Conservation (phyloP, 2,888 invertebrate species). For the Folsomia manolachei region DNA sequence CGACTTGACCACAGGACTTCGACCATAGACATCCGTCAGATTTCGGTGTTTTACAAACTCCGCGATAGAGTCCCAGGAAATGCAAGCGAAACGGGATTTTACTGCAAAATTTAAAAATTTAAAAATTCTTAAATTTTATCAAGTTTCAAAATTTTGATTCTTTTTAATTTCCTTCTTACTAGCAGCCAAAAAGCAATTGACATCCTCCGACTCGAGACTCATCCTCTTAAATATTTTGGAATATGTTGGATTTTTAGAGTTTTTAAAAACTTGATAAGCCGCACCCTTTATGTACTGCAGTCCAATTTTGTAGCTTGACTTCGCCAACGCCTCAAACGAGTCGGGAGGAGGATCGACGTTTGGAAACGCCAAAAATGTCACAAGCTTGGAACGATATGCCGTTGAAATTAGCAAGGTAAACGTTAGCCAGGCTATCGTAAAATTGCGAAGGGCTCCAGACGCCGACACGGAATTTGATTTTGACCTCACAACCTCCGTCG, state of each 20-base stretch:
- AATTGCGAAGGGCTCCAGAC: conserved; percentile 14
- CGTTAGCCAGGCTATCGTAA: conserved; percentile 33
- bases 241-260: conserved; percentile 44
- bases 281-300: conserved; percentile 43
- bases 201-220: conserved; percentile 40
- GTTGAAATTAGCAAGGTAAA: conserved; percentile 34
- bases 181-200: conserved; percentile 32
- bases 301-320: conserved; percentile 33
- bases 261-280: conserved; percentile 40
- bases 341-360: conserved; percentile 30
- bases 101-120: no score
- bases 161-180: no score
- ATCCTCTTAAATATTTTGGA: conserved; percentile 37
- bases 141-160: not conserved
- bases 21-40: conserved; percentile 38
- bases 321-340: conserved; percentile 38
- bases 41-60: conserved; percentile 39
- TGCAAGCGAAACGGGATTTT: conserved; percentile 36
- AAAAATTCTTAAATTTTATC: not conserved
- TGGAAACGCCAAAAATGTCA: conserved; percentile 42
- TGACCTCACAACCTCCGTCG: not conserved
- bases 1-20: conserved; percentile 34
- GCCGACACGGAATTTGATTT: not conserved
- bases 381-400: conserved; percentile 39
- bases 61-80: conserved; percentile 45